Conservation (phyloP, 2,797 vertebrate species). For the Buphagus erythrorhynchus region DNA sequence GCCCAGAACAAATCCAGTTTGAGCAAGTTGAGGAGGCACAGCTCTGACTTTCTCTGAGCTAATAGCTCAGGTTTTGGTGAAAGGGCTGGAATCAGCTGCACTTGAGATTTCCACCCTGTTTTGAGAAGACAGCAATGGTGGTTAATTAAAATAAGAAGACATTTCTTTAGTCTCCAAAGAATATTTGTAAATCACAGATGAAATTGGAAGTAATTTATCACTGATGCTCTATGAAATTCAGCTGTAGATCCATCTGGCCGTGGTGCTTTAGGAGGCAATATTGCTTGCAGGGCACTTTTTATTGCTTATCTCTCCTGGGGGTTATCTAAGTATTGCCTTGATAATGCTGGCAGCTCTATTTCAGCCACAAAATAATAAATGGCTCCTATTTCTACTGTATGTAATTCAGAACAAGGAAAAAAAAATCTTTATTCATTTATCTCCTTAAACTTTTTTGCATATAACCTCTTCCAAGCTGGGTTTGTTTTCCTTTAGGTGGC, state of each 20-base stretch:
- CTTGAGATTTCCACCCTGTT: conserved; percentile 31
- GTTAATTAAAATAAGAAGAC: conserved; percentile 58
- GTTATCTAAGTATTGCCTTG: conserved; percentile 58
- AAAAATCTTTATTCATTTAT: not conserved
- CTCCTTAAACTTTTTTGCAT: conserved; percentile 17
- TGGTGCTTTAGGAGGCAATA: conserved; percentile 62
- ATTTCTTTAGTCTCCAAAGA: conserved; percentile 47
- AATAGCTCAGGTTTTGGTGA: conserved; percentile 1
- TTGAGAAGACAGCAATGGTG: not conserved
- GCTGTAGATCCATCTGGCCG: conserved; percentile 66
- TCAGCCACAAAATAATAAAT: conserved; percentile 53
- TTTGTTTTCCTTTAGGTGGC: not conserved
- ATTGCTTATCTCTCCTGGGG: conserved; percentile 64
- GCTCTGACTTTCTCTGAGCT: conserved; percentile 6
- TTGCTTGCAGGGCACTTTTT: conserved; percentile 68
- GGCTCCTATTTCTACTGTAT: not conserved
- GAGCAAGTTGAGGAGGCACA: conserved; percentile 12
- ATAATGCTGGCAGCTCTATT: conserved; percentile 43
- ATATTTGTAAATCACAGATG: conserved; percentile 62
- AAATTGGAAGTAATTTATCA: conserved; percentile 68
- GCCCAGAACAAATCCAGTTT: conserved; percentile 39
- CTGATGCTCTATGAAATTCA: conserved; percentile 56
- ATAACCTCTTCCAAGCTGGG: not conserved
- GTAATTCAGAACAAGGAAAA: not conserved
- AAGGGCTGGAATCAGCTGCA: not conserved